phyloP scores from a whole-genome alignment of 1,140 invertebrate species.

The Apis florea region DNA sequence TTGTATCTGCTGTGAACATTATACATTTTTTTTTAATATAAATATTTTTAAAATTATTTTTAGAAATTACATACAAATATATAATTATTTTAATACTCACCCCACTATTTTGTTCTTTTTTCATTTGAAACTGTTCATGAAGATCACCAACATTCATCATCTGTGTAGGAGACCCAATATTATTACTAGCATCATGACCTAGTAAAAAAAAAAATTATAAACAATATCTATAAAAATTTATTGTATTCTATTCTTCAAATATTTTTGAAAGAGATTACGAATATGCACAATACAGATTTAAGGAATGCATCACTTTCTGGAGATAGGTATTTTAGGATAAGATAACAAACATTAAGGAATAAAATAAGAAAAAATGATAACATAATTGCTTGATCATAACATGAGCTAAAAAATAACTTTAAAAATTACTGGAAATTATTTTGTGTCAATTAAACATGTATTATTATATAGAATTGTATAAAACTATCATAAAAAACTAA shows the following conservation, averaged over 20 bases:
- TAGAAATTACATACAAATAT: neutral
- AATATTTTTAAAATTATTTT: slow-evolving; percentile 12
- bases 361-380: too few species aligned
- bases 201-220: slow-evolving; percentile 64
- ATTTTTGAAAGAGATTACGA: neutral
- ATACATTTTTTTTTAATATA: neutral
- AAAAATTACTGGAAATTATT: too few species aligned
- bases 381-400: too few species aligned
- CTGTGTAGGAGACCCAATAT: slow-evolving; percentile 86
- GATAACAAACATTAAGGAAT: too few species aligned
- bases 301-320: too few species aligned
- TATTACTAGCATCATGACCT: slow-evolving; percentile 85
- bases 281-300: too few species aligned
- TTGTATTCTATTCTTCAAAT: neutral
- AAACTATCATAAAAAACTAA: neutral
- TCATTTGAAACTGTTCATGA: slow-evolving; percentile 79
- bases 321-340: too few species aligned
- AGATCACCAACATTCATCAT: slow-evolving; percentile 78
- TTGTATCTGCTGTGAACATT: slow-evolving; percentile 66
- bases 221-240: neutral
- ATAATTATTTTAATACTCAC: slow-evolving; percentile 58
- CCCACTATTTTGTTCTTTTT: slow-evolving; percentile 70
- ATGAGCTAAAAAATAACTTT: too few species aligned
- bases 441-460: too few species aligned
- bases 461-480: neutral